Percentiles rank a stretch among this genome's conserved stretches.
Evolutionary conservation across 2,113 vertebrate genomes (phyloP).

Genomic region (Charadrius vociferus): DNA sequence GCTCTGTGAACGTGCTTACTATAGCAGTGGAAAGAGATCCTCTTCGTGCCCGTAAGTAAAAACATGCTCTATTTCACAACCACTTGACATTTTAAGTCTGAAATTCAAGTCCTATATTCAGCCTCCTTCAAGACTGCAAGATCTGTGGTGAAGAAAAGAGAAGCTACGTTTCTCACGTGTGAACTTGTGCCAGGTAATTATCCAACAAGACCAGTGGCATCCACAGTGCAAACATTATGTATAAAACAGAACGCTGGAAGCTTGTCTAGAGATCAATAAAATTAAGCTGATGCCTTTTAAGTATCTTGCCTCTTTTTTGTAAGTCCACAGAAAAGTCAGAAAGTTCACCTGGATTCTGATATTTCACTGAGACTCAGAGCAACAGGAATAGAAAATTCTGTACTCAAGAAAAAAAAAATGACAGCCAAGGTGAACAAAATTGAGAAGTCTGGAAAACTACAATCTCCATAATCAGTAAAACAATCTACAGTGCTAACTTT

Average conservation of each 20-base stretch:
- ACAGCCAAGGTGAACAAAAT: background rate
- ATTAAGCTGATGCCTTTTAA: background rate
- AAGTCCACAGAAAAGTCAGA: background rate
- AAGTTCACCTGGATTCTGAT: background rate
- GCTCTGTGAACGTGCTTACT: background rate
- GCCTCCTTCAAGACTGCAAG: background rate
- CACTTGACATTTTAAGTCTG: background rate
- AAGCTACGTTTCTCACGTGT: background rate
- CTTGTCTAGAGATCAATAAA: background rate
- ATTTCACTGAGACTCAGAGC: background rate
- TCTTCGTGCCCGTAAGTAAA: background rate
- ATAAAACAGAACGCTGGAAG: background rate
- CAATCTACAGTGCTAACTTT: background rate
- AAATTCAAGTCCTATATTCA: background rate
- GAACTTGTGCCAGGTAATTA: background rate
- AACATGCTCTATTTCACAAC: background rate
- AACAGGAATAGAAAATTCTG: background rate
- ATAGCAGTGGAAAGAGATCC: background rate
- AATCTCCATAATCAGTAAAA: background rate
- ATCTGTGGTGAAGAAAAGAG: background rate
- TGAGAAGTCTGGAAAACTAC: background rate
- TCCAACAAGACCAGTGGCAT: background rate
- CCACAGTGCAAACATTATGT: background rate
- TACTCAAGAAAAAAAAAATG: background rate
- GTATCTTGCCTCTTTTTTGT: background rate